These are phyloP conservation scores for Liparis tanakae DNA, from an alignment of 2,797 vertebrate genomes.

Conservation along the genomic window DNA sequence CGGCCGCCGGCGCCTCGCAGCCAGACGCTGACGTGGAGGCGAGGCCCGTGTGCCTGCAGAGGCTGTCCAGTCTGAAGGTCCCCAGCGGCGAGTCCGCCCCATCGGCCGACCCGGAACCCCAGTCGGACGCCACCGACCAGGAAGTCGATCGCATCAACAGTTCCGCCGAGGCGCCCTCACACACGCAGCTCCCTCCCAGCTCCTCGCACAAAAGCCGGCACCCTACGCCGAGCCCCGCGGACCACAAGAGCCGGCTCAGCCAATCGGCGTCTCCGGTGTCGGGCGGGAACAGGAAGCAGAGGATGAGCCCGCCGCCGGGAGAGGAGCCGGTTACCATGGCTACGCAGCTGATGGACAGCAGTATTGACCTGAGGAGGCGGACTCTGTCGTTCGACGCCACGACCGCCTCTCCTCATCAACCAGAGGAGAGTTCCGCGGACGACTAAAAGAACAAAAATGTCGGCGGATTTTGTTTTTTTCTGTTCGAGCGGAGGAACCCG, in stretches of 20 bases:
- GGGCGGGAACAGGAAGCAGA: constrained; percentile 88
- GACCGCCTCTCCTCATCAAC: constrained; percentile 81
- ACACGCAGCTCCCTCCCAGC: constrained; percentile 70
- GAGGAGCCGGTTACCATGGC: constrained; percentile 76
- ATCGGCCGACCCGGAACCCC: constrained; percentile 36
- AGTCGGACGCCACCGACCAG: constrained; percentile 81
- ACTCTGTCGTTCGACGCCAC: constrained; percentile 91
- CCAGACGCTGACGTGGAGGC: constrained; percentile 42
- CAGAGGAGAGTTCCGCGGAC: constrained; percentile 79
- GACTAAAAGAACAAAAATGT: constrained; percentile 52
- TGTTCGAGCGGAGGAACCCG: constrained; percentile 66
- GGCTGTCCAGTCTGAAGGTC: constrained; percentile 44
- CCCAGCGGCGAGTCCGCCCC: constrained; percentile 32
- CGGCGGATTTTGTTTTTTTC: constrained; percentile 55
- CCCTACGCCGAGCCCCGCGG: constrained; percentile 58
- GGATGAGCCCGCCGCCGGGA: constrained; percentile 89
- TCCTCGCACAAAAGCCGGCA: constrained; percentile 76
- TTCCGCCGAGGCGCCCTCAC: constrained; percentile 62
- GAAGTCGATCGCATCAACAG: constrained; percentile 88
- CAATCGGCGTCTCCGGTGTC: constrained; percentile 82
- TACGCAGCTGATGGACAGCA: constrained; percentile 81
- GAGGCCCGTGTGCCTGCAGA: constrained; percentile 35
- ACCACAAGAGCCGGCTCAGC: constrained; percentile 68
- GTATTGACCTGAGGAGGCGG: constrained; percentile 86
- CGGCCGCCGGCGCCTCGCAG: constrained; percentile 36